Base-by-base conservation (phyloP, 2,113 vertebrate species). In the Ptilorrhoa leucosticta region DNA sequence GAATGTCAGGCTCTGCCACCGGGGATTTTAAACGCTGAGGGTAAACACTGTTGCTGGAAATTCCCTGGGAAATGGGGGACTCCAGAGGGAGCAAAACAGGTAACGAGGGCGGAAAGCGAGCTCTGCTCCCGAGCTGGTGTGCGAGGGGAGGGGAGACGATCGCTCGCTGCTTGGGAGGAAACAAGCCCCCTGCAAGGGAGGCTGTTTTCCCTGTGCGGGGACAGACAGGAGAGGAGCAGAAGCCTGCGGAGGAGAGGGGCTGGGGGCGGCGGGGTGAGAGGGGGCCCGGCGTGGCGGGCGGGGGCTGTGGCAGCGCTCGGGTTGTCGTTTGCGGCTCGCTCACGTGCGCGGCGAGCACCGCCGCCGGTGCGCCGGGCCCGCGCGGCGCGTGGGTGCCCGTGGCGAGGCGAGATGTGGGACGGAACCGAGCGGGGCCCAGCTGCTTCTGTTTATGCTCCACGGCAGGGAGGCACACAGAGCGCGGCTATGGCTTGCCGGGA, bases 341-440 rank as follows among this genome's bases (percentile, higher is more conserved):
- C 95, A 96, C 91, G 87, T 82, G 94, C 21, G 83, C 56, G 83
- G 83, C 56, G 83, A 94, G 90, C 81, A 26, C 83, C 77, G 83
- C 93, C 3, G 92, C 90, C 93, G 89, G 60, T 56, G 91, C 24
- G 39, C 79, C 79, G 89, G 93, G 89, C 88, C 90, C 70, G 66
- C 15, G 60, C 81, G 81, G 87, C 5, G 96, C 78, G 94, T 89
- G 95, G 93, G 95, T 91, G 93, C 92, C 90, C 89, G 86, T 70
- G 91, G 93, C 87, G 83, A 94, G 78, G 90, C 78, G 63, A 91
- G 75, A 79, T 93, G 94, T 93, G 93, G 96, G 96, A 85, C 91
- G 90, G 90, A 90, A 78, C 75, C 11, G 93, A 96, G 90, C 94
- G 83, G 66, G 93, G 93, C 92, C 71, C 94, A 94, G 94, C 93